Base-by-base conservation (phyloP, 2,797 vertebrate species). In the Leuciscus waleckii region DNA sequence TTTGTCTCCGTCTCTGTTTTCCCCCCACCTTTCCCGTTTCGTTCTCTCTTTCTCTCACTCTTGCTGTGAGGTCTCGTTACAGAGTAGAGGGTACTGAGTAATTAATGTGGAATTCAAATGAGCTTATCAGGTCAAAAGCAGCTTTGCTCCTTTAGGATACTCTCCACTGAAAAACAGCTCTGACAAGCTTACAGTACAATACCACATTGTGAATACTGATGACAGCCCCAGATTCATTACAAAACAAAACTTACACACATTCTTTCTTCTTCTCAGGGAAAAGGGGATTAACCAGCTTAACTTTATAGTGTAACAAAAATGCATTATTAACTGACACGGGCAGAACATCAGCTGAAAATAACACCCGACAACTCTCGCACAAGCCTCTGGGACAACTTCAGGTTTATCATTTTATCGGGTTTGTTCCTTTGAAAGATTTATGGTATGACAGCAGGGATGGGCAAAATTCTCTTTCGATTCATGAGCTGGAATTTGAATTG, bases 41-140 rank as follows among this genome's bases (percentile, higher is more conserved):
- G 26, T 46, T 46, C 82, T 65, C 70, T 78, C 73, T 79, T 46
- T 85, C 85, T 23, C 81, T 68, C 77, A 79, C 78, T 87, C 68
- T 58, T 85, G 86, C 88, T 89, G 78, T 93, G 89, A 92, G 92
- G 90, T 93, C 90, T 89, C 87, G 91, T 92, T 92, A 92, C 92
- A 92, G 92, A 90, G 87, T 92, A 90, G 89, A 86, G 90, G 90
- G 91, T 87, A 85, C 91, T 90, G 91, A 91, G 94, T 94, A 95
- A 95, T 95, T 95, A 95, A 93, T 92, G 92, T 87, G 93, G 93
- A 95, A 95, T 95, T 95, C 92, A 94, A 95, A 95, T 95, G 93
- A 95, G 95, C 94, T 95, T 95, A 95, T 95, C 94, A 92, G 94
- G 95, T 96, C 92, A 95, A 93, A 95, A 94, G 93, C 94, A 95